A percentile compares a stretch with the other conserved stretches of the same genome.
These are phyloP conservation scores for Limnothrissa miodon DNA, from an alignment of 2,113 vertebrate genomes.

Conservation along the genomic window DNA sequence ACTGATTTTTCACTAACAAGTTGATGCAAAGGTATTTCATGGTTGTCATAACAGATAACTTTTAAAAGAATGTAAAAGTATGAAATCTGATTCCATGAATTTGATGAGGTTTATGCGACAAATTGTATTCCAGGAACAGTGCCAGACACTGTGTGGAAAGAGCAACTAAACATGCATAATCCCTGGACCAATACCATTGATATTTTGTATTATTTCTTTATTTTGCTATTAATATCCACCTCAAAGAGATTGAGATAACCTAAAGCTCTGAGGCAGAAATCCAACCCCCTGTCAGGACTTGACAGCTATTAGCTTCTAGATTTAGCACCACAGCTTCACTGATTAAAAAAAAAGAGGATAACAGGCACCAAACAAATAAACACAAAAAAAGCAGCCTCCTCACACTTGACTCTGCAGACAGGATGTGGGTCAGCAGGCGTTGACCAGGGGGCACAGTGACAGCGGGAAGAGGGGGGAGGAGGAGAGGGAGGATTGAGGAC, in stretches of 20 bases:
- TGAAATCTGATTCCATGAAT: no score
- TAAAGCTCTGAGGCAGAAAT: background rate
- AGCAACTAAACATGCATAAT: background rate
- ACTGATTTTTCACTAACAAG: background rate
- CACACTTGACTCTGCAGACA: background rate
- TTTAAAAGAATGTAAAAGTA: no score
- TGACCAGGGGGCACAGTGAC: constrained; percentile 25
- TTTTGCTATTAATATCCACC: background rate
- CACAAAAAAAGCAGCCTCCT: background rate
- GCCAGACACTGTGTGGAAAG: background rate
- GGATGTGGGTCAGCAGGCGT: constrained; percentile 37
- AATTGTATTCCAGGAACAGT: background rate
- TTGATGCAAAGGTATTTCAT: background rate
- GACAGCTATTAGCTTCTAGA: background rate
- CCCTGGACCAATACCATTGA: background rate
- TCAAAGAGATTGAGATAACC: background rate
- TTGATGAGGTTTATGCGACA: background rate
- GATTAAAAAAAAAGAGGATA: background rate
- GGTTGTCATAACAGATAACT: background rate
- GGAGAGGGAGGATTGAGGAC: constrained; percentile 29
- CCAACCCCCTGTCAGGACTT: background rate
- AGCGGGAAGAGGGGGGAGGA: background rate
- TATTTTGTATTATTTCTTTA: background rate
- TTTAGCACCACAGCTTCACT: background rate
- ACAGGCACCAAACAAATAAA: background rate